phyloP scores from a whole-genome alignment of 2,888 invertebrate genomes.

The Tinea trinotella region DNA sequence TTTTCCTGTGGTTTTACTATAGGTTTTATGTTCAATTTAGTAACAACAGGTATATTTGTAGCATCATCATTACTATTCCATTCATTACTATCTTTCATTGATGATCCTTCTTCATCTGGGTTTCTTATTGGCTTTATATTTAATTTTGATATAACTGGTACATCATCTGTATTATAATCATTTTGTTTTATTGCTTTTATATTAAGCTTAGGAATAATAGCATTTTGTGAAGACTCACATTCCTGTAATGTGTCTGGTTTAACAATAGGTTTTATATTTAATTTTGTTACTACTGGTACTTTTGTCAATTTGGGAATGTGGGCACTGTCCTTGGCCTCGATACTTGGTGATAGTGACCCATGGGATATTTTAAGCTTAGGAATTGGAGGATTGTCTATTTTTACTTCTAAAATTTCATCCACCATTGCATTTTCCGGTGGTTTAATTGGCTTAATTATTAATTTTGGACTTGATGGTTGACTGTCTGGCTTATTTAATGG shows the following conservation, averaged over 20 bases:
- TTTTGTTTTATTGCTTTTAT: conserved; percentile 38
- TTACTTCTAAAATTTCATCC: conserved; percentile 27
- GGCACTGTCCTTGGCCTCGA: conserved; percentile 45
- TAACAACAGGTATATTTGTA: conserved; percentile 46
- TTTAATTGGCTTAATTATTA: conserved; percentile 64
- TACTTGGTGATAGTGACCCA: conserved; percentile 36
- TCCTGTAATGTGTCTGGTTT: conserved; percentile 27
- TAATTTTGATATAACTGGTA: conserved; percentile 68
- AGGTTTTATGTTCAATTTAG: conserved; percentile 60
- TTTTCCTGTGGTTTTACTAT: conserved; percentile 49
- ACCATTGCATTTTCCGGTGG: conserved; percentile 34
- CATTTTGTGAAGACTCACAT: neutral
- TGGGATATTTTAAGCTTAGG: conserved; percentile 42
- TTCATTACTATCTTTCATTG: conserved; percentile 60
- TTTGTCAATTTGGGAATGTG: conserved; percentile 74
- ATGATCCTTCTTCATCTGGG: conserved; percentile 53
- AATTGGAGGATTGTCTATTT: conserved; percentile 29
- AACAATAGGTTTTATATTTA: conserved; percentile 31
- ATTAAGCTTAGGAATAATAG: conserved; percentile 29
- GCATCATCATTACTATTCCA: conserved; percentile 47
- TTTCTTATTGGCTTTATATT: conserved; percentile 69
- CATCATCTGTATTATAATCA: conserved; percentile 56
- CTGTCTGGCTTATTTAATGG: conserved; percentile 47
- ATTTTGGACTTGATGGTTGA: conserved; percentile 57
- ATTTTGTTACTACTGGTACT: conserved; percentile 50